A percentile compares a stretch with the other conserved stretches of the same genome.
phyloP scores from a whole-genome alignment of 2,888 invertebrate species.

The Microctonus hyperodae region DNA sequence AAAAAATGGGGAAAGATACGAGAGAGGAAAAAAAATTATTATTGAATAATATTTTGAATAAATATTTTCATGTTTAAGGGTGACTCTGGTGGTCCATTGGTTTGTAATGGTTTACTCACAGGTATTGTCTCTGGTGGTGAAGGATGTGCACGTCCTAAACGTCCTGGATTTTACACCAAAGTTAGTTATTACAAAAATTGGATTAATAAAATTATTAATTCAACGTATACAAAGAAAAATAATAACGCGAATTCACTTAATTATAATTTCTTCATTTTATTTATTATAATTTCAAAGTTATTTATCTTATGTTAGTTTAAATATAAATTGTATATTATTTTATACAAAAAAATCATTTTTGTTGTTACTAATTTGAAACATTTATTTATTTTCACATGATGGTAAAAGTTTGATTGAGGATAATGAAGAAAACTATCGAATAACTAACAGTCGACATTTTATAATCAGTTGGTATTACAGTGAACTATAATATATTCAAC shows the following conservation, averaged over 20 bases:
- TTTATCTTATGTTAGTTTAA: background rate
- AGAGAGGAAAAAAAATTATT: too few relatives aligned
- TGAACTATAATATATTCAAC: background rate
- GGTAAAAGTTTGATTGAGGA: background rate
- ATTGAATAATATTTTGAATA: background rate
- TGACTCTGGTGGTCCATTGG: constrained; percentile 58
- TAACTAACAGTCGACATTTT: background rate
- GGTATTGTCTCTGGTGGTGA: constrained; percentile 56
- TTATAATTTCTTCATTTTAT: background rate
- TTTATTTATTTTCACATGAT: too few relatives aligned
- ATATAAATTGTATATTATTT: background rate
- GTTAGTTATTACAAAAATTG: constrained; percentile 47
- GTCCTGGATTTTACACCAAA: constrained; percentile 54
- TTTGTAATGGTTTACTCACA: constrained; percentile 47
- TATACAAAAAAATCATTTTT: too few relatives aligned
- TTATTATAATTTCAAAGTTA: background rate
- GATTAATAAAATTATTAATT: constrained; percentile 40
- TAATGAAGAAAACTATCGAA: background rate
- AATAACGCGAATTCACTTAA: background rate
- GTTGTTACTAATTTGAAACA: too few relatives aligned
- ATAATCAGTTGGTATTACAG: background rate
- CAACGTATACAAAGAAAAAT: background rate
- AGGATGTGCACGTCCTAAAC: constrained; percentile 50
- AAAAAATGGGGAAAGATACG: too few relatives aligned
- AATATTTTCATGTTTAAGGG: constrained; percentile 44